Percentiles rank a stretch among this genome's conserved stretches.
Conservation (phyloP, 2,113 vertebrate species). For the Platysteira castanea region DNA sequence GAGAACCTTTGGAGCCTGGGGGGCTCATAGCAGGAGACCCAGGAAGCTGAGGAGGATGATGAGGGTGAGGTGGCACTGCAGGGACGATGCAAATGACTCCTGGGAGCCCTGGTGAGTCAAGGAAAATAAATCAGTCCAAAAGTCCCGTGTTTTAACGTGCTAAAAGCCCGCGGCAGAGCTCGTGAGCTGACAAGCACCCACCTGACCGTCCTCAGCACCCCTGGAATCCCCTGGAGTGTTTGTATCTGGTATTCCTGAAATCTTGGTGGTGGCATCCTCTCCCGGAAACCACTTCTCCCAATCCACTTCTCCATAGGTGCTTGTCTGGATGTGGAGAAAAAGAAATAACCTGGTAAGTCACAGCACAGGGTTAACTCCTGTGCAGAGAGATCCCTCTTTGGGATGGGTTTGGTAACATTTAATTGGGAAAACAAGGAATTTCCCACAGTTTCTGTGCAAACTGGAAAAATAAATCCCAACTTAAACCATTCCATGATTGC, state of each 20-base stretch:
- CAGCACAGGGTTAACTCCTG: rapidly evolving
- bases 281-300: background rate
- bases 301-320: rapidly evolving
- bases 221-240: background rate
- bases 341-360: background rate
- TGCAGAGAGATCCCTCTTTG: background rate
- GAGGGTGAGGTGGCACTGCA: background rate
- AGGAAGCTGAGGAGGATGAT: background rate
- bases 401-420: background rate
- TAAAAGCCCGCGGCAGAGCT: background rate
- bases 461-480: background rate
- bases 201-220: rapidly evolving
- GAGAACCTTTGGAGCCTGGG: background rate
- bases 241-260: background rate
- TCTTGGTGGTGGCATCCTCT: rapidly evolving
- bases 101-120: background rate
- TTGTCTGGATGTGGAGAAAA: background rate
- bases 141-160: rapidly evolving
- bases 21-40: conserved; percentile 9
- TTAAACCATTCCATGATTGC: background rate
- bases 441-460: background rate
- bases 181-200: rapidly evolving
- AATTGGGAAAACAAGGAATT: background rate
- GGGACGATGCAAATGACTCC: background rate
- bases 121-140: background rate